Base-by-base conservation (phyloP, 2,797 vertebrate species). In the Phoxinus dragarum region DNA sequence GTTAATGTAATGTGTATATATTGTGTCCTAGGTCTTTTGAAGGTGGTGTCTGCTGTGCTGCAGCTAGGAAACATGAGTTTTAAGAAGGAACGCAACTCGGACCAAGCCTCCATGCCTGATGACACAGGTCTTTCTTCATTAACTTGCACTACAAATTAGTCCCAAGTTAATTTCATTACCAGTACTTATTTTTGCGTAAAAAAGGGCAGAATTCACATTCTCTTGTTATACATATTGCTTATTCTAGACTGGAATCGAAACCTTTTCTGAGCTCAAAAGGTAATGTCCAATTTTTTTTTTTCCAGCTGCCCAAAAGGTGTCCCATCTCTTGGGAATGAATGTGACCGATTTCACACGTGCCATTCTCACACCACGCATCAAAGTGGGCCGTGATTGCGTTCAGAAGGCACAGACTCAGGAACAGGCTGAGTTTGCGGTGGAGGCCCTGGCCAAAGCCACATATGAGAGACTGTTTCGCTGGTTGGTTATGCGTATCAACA, bases 341-440 rank as follows among this genome's bases (percentile, higher is more conserved):
- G 96, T 97, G 90, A 97, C 96, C 0, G 96, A 97, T 88, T 97
- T 97, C 92, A 95, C 95, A 44, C 93, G 96, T 88, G 96, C 96
- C 59, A 95, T 95, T 88, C 93, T 96, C 42, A 94, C 91, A 1
- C 94, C 94, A 0, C 93, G 96, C 71, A 97, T 97, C 91, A 97
- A 97, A 90, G 97, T 97, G 86, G 97, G 97, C 1, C 92, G 97
- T 47, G 97, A 97, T 87, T 97, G 94, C 0, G 97, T 97, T 82
- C 96, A 97, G 92, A 97, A 97, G 93, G 97, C 97, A 5, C 97
- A 97, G 92, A 97, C 96, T 1, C 97, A 97, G 91, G 97, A 97
- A 56, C 87, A 97, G 96, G 96, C 97, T 0, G 97, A 97, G 89
- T 97, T 97, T 90, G 97, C 96, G 0, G 94, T 96, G 54, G 97